Base-by-base conservation (phyloP, 64 coral and sea anemone species). In the Pachyseris speciosa region DNA sequence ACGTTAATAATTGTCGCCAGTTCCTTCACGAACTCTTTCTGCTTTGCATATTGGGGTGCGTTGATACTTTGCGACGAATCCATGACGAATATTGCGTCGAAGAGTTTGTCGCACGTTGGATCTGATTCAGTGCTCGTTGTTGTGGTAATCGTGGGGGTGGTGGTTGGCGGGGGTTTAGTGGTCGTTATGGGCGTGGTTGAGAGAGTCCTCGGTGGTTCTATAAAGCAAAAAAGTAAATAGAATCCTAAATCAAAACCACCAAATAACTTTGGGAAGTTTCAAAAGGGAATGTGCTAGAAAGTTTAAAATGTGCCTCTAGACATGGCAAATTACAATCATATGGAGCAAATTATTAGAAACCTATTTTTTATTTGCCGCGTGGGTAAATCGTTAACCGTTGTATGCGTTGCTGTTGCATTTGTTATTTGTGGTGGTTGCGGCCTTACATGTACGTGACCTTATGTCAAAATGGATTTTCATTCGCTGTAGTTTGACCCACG, bases 21-120 rank as follows among this genome's bases (percentile, higher is more conserved):
- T 39, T 66, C 42, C 70, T 96, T 96, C 0, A 96, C 94, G 43
- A 96, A 96, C 27, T 63, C 37, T 70, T 96, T 96, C 67, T 89
- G 53, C 22, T 83, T 93, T 0, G 48, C 64, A 57, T 96, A 96
- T 37, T 93, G 83, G 8, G 70, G 26, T 6, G 67, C 43, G 78
- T 96, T 78, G 70, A 96, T 96, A 50, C 94, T 96, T 15, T 86
- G 57, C 4, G 94, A 96, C 0, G 94, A 96, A 60, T 96, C 94
- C 85, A 96, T 72, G 37, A 96, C 76, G 74, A 96, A 96, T 0
- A 96, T 25, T 1, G 93, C 67, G 53, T 93, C 90, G 2, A 89
- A 66, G 11, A 67, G 72, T 61, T 75, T n/a, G 24, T 64, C 47
- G 27, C 94, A 96, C 2, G 1, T 48, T 19, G 84, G 85, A 25